phyloP scores from a whole-genome alignment of 2,888 invertebrate species.

The Orchesella flavescens region DNA sequence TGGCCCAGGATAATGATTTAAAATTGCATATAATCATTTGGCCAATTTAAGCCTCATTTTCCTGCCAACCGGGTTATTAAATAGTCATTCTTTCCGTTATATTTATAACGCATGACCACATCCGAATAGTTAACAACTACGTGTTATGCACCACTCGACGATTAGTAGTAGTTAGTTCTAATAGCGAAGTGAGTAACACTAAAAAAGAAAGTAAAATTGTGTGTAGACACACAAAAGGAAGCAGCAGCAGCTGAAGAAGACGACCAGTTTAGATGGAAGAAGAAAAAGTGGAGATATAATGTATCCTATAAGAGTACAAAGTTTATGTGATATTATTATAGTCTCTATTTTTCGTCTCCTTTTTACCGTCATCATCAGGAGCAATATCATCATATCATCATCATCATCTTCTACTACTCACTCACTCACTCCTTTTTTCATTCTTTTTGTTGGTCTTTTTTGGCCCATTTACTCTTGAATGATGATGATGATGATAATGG shows the following conservation, averaged over 20 bases:
- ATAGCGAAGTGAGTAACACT: not conserved
- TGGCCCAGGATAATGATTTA: slow-evolving; percentile 72
- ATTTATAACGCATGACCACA: slow-evolving; percentile 72
- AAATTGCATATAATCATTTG: slow-evolving; percentile 73
- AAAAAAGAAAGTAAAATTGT: slow-evolving; percentile 22
- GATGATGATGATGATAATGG: slow-evolving; percentile 45
- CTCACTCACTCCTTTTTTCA: slow-evolving; percentile 13
- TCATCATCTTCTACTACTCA: slow-evolving; percentile 13
- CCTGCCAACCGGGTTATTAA: slow-evolving; percentile 72
- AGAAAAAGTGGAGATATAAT: not conserved
- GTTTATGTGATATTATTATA: slow-evolving; percentile 46
- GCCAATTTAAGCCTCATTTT: slow-evolving; percentile 73
- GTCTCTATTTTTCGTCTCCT: slow-evolving; percentile 32
- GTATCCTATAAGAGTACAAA: not conserved
- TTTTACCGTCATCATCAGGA: slow-evolving; percentile 23
- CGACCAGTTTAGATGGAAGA: slow-evolving; percentile 1
- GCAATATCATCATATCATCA: slow-evolving; percentile 11
- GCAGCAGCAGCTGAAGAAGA: not conserved
- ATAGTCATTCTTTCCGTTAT: slow-evolving; percentile 72
- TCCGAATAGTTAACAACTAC: slow-evolving; percentile 68
- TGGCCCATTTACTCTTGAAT: slow-evolving; percentile 53
- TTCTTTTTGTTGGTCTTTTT: slow-evolving; percentile 33
- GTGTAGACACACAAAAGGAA: not conserved
- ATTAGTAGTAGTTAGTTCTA: slow-evolving; percentile 37
- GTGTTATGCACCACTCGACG: slow-evolving; percentile 42